These are phyloP conservation scores for Wasmannia auropunctata DNA, from an alignment of 1,140 invertebrate species.

Conservation along the genomic window DNA sequence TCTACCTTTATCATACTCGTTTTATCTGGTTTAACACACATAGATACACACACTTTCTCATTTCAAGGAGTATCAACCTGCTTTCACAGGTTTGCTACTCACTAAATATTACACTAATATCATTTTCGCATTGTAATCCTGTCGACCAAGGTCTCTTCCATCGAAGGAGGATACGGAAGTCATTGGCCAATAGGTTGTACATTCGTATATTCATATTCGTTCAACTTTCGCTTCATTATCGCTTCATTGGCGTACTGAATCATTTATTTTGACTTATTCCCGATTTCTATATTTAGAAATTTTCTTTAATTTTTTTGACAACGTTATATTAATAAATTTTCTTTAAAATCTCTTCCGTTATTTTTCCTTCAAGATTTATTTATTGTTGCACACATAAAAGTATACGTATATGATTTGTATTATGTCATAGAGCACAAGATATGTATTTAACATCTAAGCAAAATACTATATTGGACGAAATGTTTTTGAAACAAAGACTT, in stretches of 20 bases:
- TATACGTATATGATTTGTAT: constrained; percentile 26
- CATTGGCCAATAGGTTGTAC: constrained; percentile 68
- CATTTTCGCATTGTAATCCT: constrained; percentile 65
- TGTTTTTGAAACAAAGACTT: neutral
- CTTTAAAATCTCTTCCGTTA: neutral
- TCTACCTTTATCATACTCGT: neutral
- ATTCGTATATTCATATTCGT: constrained; percentile 45
- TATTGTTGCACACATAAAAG: constrained; percentile 3
- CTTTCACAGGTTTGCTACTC: constrained; percentile 76
- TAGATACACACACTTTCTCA: neutral
- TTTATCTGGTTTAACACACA: constrained; percentile 1
- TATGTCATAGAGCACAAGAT: neutral
- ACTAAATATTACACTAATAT: constrained; percentile 73
- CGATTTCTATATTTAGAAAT: neutral
- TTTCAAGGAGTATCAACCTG: constrained; percentile 55
- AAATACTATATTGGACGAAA: neutral
- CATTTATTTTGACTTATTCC: constrained; percentile 25
- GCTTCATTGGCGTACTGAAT: constrained; percentile 65
- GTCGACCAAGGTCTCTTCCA: constrained; percentile 77
- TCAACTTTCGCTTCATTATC: constrained; percentile 66
- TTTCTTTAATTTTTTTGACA: neutral
- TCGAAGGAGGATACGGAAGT: constrained; percentile 73
- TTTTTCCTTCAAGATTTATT: constrained; percentile 19
- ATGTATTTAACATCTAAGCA: neutral
- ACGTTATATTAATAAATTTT: constrained; percentile 10